phyloP scores from a whole-genome alignment of 2,797 vertebrate species.

The Cryptoprocta ferox region DNA sequence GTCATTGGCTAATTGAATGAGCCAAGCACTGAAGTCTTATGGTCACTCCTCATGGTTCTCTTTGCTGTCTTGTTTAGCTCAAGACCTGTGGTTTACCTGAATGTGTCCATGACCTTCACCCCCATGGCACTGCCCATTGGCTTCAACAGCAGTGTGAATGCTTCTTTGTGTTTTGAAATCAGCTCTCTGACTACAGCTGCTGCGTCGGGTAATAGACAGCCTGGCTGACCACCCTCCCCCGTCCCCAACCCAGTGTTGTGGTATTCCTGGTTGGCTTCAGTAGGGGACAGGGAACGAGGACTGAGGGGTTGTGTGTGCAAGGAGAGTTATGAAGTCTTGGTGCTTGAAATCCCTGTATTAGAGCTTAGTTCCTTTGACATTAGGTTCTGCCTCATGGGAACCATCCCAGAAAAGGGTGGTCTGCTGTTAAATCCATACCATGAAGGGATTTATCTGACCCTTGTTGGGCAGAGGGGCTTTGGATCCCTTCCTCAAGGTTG shows the following conservation, averaged over 20 bases:
- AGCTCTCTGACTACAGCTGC: background rate
- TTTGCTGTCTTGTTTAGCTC: conserved; percentile 72
- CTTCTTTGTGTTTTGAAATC: conserved; percentile 66
- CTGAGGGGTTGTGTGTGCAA: background rate
- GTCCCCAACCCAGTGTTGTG: rapidly evolving
- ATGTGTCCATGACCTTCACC: conserved; percentile 63
- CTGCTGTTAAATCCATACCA: background rate
- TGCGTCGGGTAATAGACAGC: conserved; percentile 64
- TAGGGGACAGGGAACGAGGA: background rate
- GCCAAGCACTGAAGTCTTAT: background rate
- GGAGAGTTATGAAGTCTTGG: background rate
- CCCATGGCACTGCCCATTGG: conserved; percentile 66
- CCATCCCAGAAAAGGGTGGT: background rate
- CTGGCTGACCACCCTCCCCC: rapidly evolving
- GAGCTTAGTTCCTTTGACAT: background rate
- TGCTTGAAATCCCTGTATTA: background rate
- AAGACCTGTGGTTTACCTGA: conserved; percentile 77
- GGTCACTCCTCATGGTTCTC: background rate
- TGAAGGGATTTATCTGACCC: background rate
- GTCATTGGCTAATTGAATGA: background rate
- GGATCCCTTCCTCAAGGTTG: background rate
- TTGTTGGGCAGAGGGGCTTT: background rate
- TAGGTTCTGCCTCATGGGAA: background rate
- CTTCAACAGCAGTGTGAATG: conserved; percentile 6
- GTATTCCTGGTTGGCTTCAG: background rate